Percentiles rank a stretch among this genome's conserved stretches.
These are phyloP conservation scores for Lepilemur septentrionalis DNA, from an alignment of 2,797 vertebrate genomes.

Conservation along the genomic window DNA sequence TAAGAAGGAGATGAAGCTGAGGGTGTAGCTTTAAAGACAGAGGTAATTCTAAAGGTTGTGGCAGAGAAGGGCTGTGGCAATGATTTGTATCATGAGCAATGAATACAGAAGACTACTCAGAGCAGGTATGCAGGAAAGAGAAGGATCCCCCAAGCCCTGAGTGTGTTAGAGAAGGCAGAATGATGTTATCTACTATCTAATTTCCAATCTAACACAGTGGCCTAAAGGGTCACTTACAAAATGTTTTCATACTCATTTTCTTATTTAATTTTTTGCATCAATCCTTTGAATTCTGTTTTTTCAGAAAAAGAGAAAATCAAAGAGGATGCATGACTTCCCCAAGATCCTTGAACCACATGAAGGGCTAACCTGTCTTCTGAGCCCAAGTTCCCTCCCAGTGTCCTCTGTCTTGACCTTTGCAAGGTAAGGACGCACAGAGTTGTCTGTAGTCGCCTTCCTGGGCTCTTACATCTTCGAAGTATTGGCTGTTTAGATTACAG, in stretches of 20 bases:
- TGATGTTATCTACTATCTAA: neutral
- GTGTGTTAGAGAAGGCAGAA: neutral
- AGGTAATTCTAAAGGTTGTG: neutral
- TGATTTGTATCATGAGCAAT: neutral
- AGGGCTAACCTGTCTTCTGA: neutral
- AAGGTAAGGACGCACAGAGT: neutral
- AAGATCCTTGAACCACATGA: neutral
- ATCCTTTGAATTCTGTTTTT: neutral
- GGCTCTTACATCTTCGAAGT: neutral
- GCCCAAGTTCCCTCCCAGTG: neutral
- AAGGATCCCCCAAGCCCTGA: neutral
- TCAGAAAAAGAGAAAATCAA: neutral
- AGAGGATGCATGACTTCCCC: neutral
- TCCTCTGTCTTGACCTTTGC: neutral
- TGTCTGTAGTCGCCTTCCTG: neutral
- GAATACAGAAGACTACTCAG: neutral
- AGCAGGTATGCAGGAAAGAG: neutral
- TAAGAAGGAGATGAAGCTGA: neutral
- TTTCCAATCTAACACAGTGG: neutral
- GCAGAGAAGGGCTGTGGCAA: rapidly evolving
- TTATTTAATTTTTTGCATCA: neutral
- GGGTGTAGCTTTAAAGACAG: neutral
- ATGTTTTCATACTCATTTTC: neutral
- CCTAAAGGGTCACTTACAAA: neutral
- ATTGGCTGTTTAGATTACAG: neutral